Evolutionary conservation across 2,888 invertebrate species (phyloP), one percentile per base, ranked within the genome.

Genomic region (Plagodis dolabraria): DNA sequence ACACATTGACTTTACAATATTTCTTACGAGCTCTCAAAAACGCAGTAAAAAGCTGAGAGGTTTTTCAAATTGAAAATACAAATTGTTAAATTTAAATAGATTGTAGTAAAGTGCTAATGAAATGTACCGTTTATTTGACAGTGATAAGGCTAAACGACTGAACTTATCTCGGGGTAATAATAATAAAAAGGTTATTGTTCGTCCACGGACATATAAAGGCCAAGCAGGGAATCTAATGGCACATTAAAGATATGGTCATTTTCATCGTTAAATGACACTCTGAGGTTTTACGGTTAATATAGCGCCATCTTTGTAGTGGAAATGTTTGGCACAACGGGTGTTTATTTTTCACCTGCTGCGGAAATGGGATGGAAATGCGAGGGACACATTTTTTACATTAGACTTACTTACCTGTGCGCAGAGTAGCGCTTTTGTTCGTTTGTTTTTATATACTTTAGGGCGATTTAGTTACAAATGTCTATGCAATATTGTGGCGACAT

Each of bases 171-270:
- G 58, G 42, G 59, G 80, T 75, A 77, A 80, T 85, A 80, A 81
- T 81, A 81, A 78, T 85, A 84, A 85, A 86, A 80, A 72, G 55
- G 70, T 79, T 77, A 79, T 63, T 77, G 75, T 67, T 60, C 62
- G 64, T 73, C 75, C 75, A 61, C 66, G 76, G 52, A 75, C 70
- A 66, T 79, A 82, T 78, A 40, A 82, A 82, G 81, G 75, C 78
- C 74, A 77, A 82, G 76, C 67, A 77, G 65, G 67, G 69, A 68
- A 75, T 76, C 71, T 83, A 82, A 89, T 82, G 77, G 83, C 70
- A 77, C 84, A 84, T 88, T 85, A 87, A 88, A 87, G 70, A 82
- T 85, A 82, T 80, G 80, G 78, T 74, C 76, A 72, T 78, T 82
- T 76, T 57, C 70, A 76, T 76, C 80, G 77, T 78, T 81, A 78